Evolutionary conservation across 2,797 vertebrate species (phyloP).

Genomic region (Xiphorhynchus erythropygius): DNA sequence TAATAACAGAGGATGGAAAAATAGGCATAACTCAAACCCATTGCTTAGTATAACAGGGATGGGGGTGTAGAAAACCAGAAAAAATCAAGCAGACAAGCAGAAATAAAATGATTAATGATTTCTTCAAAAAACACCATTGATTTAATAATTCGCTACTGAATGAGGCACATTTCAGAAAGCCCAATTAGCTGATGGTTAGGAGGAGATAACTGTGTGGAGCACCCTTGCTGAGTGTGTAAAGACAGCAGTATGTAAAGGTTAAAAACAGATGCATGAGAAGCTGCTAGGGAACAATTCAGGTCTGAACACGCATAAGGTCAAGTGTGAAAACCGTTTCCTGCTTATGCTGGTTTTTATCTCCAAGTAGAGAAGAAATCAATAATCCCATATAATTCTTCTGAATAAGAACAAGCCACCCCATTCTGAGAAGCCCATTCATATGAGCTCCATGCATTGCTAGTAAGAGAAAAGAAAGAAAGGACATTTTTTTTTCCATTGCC

Average conservation of each 20-base stretch:
- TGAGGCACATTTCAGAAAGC: not conserved
- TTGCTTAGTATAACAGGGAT: not conserved
- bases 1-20: not conserved
- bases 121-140: not conserved
- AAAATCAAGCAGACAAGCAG: not conserved
- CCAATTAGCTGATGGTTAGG: not conserved
- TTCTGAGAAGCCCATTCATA: slow-evolving; percentile 3
- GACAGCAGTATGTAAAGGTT: not conserved
- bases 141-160: slow-evolving; percentile 29
- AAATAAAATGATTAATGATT: slow-evolving; percentile 2
- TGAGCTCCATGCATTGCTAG: not conserved
- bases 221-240: not conserved
- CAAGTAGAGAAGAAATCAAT: slow-evolving; percentile 48
- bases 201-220: not conserved
- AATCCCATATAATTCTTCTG: slow-evolving; percentile 6
- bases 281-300: slow-evolving; percentile 32
- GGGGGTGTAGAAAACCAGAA: not conserved
- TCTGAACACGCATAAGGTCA: slow-evolving; percentile 19
- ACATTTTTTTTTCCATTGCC: not conserved
- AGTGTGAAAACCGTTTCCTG: slow-evolving; percentile 38
- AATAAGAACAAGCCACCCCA: slow-evolving; percentile 31
- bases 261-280: not conserved
- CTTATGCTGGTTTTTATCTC: slow-evolving; percentile 50
- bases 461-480: not conserved
- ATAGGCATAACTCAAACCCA: not conserved